Evolutionary conservation across 2,113 vertebrate species (phyloP).

Genomic region (Sminthopsis crassicaudata): DNA sequence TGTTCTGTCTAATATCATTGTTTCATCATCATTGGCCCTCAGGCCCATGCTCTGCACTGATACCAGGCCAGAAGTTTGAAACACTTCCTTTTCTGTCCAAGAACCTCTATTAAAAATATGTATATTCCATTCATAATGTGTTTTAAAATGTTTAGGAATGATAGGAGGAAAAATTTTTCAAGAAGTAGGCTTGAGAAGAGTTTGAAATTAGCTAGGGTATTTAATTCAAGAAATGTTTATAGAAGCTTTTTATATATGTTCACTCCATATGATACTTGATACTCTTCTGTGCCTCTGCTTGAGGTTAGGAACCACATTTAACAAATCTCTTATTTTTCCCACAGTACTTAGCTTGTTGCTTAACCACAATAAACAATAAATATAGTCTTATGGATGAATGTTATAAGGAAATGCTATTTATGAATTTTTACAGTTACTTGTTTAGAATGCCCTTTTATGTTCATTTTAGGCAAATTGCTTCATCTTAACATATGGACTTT

Average conservation of each 20-base stretch:
- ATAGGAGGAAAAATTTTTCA: not conserved
- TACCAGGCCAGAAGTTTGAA: not conserved
- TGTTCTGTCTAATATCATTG: not conserved
- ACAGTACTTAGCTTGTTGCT: not conserved
- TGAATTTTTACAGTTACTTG: slow-evolving; percentile 16
- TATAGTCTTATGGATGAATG: not conserved
- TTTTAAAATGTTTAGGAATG: not conserved
- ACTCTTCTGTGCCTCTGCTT: not conserved
- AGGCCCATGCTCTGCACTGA: not conserved
- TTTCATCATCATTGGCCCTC: not conserved
- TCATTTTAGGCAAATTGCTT: slow-evolving; percentile 36
- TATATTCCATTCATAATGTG: not conserved
- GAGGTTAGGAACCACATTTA: not conserved
- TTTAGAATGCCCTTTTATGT: slow-evolving; percentile 34
- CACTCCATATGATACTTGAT: not conserved
- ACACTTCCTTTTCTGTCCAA: not conserved
- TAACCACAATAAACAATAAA: not conserved
- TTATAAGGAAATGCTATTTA: not conserved
- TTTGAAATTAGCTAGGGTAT: not conserved
- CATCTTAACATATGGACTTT: slow-evolving; percentile 32
- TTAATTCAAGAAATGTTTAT: not conserved
- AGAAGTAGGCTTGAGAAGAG: not conserved
- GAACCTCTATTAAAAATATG: not conserved
- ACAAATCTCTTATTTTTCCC: not conserved
- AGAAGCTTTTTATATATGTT: not conserved